Base-by-base conservation (phyloP, 1,140 invertebrate species). In the Zaprionus nigranus region DNA sequence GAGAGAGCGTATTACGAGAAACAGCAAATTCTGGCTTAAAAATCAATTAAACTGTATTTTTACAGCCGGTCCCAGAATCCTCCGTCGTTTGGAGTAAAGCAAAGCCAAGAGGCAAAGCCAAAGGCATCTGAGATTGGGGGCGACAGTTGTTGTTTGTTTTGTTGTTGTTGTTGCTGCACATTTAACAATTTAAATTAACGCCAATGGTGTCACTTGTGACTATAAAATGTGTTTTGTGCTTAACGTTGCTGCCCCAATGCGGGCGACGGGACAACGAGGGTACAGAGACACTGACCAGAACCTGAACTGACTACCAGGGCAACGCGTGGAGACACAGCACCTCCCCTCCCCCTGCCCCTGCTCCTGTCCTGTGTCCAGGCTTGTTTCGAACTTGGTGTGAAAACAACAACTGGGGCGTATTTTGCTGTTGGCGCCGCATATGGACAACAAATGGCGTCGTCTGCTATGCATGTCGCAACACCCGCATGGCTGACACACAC, bases 131-230 rank as follows among this genome's bases (percentile, higher is more conserved):
- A 90, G 85, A 88, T 88, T 90, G 62, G 65, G 80, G 85, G 65
- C 75, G 49, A 75, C 62, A 69, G 75, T 71, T 79, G 81, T 69
- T 59, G 26, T 46, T 53, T 38, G 40, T 70, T 68, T 62, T 74
- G 26, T 40, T 77, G 63, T 22, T 65, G 54, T 62, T 75, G 60
- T 71, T 73, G 75, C 62, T 72, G 71, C 83, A 86, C 79, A 91
- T 87, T 91, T 87, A 91, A 88, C 88, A 91, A 91, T 91, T 91
- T 91, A 91, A 91, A 91, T 91, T 91, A 91, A 91, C 88, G 88
- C 88, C 88, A 88, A 81, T 91, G 88, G 88, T 91, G 88, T 91
- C 88, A 91, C 83, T 91, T 91, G 78, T 87, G 81, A 79, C 88
- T 87, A 86, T 91, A 91, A 91, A 91, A 91, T 91, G 87, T 91